These are phyloP conservation scores for Camelus bactrianus DNA, from an alignment of 2,113 vertebrate species.

Conservation along the genomic window DNA sequence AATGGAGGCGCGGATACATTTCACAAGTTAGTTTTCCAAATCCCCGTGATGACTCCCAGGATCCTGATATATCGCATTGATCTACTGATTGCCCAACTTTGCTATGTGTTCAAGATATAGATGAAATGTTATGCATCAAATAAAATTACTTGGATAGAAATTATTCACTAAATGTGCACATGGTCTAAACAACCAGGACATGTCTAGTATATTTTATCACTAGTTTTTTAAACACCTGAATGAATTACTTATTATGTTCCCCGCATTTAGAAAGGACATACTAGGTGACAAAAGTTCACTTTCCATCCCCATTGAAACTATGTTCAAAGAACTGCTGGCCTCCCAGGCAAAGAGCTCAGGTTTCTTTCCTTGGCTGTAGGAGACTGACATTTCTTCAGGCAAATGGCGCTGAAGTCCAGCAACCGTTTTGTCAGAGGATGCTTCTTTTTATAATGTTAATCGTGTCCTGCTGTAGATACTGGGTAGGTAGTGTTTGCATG, in stretches of 20 bases:
- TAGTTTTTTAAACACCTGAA: not conserved
- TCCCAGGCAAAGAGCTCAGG: not conserved
- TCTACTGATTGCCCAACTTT: not conserved
- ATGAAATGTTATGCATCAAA: not conserved
- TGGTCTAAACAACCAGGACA: not conserved
- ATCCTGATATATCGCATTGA: not conserved
- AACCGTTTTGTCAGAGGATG: not conserved
- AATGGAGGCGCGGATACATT: not conserved
- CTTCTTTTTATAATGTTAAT: not conserved
- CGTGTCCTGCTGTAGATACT: not conserved
- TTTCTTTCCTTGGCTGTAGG: not conserved
- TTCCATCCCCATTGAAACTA: not conserved
- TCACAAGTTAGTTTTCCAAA: not conserved
- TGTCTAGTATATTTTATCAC: not conserved
- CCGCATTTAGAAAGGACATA: not conserved
- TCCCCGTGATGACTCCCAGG: not conserved
- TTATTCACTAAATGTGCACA: not conserved
- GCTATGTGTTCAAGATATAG: not conserved
- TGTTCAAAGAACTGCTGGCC: not conserved
- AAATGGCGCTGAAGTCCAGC: conserved; percentile 1
- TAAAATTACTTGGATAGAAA: conserved; percentile 25
- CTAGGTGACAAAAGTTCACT: not conserved
- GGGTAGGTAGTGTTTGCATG: not conserved
- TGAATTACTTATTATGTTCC: conserved; percentile 4
- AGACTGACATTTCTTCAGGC: not conserved